Evolutionary conservation across 2,797 vertebrate genomes (phyloP).

Genomic region (Todus mexicanus): DNA sequence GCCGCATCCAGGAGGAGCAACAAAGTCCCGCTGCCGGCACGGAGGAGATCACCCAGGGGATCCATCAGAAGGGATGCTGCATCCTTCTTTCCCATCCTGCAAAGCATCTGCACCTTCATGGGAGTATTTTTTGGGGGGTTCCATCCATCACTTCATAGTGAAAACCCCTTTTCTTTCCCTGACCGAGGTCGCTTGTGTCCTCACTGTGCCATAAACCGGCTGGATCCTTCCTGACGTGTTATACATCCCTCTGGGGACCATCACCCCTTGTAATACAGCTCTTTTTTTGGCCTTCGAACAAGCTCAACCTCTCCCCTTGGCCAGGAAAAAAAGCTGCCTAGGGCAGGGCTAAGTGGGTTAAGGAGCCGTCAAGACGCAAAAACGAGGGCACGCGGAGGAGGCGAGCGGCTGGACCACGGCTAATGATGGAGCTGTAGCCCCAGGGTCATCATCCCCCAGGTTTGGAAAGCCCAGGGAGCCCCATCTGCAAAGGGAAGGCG

Average conservation of each 20-base stretch:
- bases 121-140: neutral
- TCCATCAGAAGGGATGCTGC: accelerated
- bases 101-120: neutral
- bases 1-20: neutral
- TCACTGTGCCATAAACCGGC: accelerated
- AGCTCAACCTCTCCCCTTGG: neutral
- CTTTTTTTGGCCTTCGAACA: neutral
- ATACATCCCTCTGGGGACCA: neutral
- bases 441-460: no score
- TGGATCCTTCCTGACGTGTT: neutral
- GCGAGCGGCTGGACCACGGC: neutral
- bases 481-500: neutral
- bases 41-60: neutral
- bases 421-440: neutral
- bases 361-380: neutral
- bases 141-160: neutral
- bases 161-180: neutral
- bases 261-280: neutral
- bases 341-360: constrained; percentile 15
- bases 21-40: accelerated
- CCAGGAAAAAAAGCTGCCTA: neutral
- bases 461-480: neutral
- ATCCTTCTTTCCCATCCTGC: neutral
- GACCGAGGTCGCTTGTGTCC: accelerated
- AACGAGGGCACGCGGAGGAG: neutral